Percentiles rank a stretch among this genome's conserved stretches.
Evolutionary conservation across 1,140 invertebrate species (phyloP).

Genomic region (Drosophila kanapiae): DNA sequence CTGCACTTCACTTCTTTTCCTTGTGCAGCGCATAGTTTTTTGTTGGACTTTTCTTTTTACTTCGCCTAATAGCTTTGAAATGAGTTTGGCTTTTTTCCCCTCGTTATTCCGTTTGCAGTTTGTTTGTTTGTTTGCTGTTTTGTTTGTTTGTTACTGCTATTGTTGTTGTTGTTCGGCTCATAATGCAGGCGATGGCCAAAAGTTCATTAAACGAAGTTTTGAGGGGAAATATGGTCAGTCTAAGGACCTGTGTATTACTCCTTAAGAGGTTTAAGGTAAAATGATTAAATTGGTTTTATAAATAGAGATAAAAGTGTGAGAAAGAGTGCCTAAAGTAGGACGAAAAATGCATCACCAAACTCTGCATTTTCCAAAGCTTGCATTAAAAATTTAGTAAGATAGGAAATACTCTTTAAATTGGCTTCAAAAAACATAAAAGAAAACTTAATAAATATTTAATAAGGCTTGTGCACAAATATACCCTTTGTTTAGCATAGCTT

Average conservation of each 20-base stretch:
- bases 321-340: too few species aligned
- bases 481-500: not conserved
- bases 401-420: not conserved
- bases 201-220: slow-evolving; percentile 50
- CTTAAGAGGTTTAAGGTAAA: not conserved
- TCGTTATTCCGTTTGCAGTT: slow-evolving; percentile 45
- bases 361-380: not conserved
- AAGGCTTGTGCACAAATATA: not conserved
- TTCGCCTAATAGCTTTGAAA: slow-evolving; percentile 76
- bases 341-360: too few species aligned
- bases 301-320: not conserved
- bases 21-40: slow-evolving; percentile 14
- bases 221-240: too few species aligned
- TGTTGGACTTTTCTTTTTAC: slow-evolving; percentile 47
- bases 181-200: slow-evolving; percentile 43
- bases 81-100: slow-evolving; percentile 68
- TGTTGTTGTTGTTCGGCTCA: slow-evolving; percentile 40
- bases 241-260: slow-evolving; percentile 1
- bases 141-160: slow-evolving; percentile 39
- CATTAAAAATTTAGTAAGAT: not conserved
- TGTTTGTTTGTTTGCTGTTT: slow-evolving; percentile 52
- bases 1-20: not conserved
- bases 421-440: not conserved
- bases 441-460: not conserved
- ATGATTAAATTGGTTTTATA: too few species aligned